Conservation (phyloP, 1,140 invertebrate species). For the Anastrepha obliqua region DNA sequence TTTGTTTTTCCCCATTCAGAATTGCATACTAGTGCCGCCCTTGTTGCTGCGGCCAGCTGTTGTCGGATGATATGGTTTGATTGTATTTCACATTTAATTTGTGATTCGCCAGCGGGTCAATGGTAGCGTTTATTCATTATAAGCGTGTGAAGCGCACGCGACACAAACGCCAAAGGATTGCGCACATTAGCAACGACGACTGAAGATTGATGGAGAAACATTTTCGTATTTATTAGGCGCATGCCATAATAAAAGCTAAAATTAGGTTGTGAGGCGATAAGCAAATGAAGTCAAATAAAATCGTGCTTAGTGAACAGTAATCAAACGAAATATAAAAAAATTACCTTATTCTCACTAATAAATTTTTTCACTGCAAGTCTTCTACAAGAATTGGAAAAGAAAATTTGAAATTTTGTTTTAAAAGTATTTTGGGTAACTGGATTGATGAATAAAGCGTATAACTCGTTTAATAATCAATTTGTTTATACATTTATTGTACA, state of each 20-base stretch:
- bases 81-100: conserved; percentile 27
- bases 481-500: too few species aligned
- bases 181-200: neutral
- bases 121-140: conserved; percentile 7
- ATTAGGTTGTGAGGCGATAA: neutral
- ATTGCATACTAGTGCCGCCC: neutral
- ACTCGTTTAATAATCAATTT: too few species aligned
- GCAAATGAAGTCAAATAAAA: conserved; percentile 9
- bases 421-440: too few species aligned
- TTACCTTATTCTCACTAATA: too few species aligned
- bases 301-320: neutral
- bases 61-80: neutral
- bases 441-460: too few species aligned
- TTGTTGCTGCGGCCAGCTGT: neutral
- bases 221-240: neutral
- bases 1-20: neutral
- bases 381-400: too few species aligned
- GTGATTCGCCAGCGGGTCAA: conserved; percentile 10
- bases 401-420: too few species aligned
- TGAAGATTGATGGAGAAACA: neutral
- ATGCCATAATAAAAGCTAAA: neutral
- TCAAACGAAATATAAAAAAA: neutral
- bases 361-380: too few species aligned
- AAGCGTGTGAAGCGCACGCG: conserved; percentile 42
- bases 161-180: neutral